Conservation (phyloP, 2,797 vertebrate species). For the Staurois parvus region DNA sequence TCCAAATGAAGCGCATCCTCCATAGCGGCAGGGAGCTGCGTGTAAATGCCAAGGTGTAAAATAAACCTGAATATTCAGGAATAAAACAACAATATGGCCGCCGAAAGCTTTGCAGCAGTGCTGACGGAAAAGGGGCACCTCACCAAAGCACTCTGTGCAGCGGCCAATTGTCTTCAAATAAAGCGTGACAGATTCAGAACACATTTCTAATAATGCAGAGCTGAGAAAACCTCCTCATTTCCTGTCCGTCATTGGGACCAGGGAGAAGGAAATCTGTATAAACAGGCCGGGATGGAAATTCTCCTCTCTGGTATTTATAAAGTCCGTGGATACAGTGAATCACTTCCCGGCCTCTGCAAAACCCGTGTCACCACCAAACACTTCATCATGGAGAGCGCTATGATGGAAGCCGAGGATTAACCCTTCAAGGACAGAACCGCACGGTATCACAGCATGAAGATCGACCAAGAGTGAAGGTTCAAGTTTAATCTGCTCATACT, state of each 20-base stretch:
- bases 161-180: not conserved
- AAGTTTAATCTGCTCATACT: too few relatives aligned
- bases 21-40: too few relatives aligned
- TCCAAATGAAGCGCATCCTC: too few relatives aligned
- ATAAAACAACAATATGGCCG: not conserved
- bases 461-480: too few relatives aligned
- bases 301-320: constrained; percentile 52
- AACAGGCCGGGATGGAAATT: constrained; percentile 25
- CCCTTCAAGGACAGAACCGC: not conserved
- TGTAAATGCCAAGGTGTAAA: too few relatives aligned
- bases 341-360: constrained; percentile 60
- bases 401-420: not conserved
- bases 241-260: not conserved
- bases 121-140: not conserved
- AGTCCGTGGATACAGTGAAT: constrained; percentile 50
- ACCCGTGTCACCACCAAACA: constrained; percentile 1
- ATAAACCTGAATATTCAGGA: not conserved
- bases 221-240: not conserved
- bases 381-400: not conserved
- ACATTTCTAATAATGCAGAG: not conserved
- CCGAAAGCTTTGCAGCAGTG: constrained; percentile 15
- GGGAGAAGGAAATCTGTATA: constrained; percentile 45
- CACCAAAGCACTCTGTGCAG: not conserved
- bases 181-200: constrained; percentile 14
- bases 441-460: too few relatives aligned